Base-by-base conservation (phyloP, 2,797 vertebrate genomes). In the Carapus acus region DNA sequence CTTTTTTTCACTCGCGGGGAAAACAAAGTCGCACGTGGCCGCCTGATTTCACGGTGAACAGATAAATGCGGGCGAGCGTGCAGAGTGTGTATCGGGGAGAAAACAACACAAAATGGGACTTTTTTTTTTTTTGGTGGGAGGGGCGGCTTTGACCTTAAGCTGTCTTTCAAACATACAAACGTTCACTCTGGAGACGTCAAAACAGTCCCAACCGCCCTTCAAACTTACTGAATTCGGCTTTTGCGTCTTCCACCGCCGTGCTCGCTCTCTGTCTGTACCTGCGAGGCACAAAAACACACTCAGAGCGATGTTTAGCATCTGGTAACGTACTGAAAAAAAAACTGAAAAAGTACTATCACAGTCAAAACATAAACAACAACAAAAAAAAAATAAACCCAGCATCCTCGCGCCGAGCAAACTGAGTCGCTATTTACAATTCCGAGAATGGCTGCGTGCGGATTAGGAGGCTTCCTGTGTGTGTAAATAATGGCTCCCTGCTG, bases 211-310 rank as follows among this genome's bases (percentile, higher is more conserved):
- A n/a, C n/a, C n/a, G n/a, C n/a, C n/a, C 6, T 49, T 19, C 7
- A 19, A 62, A 87, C 88, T 88, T 85, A 91, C 89, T 82, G 47
- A 89, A 81, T 41, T 90, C 88, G 19, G 71, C 65, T 58, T 83
- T 88, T 49, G 80, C 79, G 15, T 89, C 87, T 21, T 79, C 78
- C 23, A 88, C 5, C 7, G 89, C 87, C 1, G 67, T 70, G 36
- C 63, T 75, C 11, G 75, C 85, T 77, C 85, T 78, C 59, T 83
- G 73, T 62, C 85, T 86, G 57, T 85, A 88, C 71, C 89, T 91
- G 49, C 48, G 75, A 22, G 64, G 70, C n/a, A 55, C 49, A 37
- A 36, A n/a, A n/a, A n/a, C n/a, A n/a, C n/a, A n/a, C n/a, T n/a
- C n/a, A n/a, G n/a, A n/a, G n/a, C n/a, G n/a, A n/a, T n/a, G n/a